A percentile compares a stretch with the other conserved stretches of the same genome.
Conservation (phyloP, 2,888 invertebrate genomes). For the Spodoptera picta region DNA sequence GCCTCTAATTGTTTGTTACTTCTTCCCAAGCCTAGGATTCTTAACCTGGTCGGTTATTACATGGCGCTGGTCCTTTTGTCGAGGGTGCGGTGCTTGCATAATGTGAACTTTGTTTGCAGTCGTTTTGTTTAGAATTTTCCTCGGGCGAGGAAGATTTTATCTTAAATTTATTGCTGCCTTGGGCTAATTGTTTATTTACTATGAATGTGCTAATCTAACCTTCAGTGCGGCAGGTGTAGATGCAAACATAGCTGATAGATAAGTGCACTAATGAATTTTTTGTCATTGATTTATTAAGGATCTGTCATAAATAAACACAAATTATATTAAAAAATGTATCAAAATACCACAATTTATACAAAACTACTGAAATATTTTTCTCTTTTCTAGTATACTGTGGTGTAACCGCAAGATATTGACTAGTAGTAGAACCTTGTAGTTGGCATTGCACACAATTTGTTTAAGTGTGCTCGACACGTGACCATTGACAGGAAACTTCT, state of each 20-base stretch:
- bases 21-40: constrained; percentile 16
- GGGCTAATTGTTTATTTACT: constrained; percentile 53
- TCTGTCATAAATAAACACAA: too few relatives aligned
- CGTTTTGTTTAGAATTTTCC: constrained; percentile 66
- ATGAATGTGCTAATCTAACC: constrained; percentile 24
- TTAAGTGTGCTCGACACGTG: constrained; percentile 32
- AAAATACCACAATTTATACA: constrained; percentile 12
- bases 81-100: constrained; percentile 63
- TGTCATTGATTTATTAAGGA: not conserved
- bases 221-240: constrained; percentile 6
- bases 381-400: not conserved
- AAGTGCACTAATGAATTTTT: not conserved
- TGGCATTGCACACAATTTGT: constrained; percentile 48
- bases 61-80: constrained; percentile 53
- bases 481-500: constrained; percentile 26
- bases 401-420: constrained; percentile 28
- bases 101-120: constrained; percentile 52
- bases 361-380: not conserved
- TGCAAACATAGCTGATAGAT: not conserved
- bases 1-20: constrained; percentile 17
- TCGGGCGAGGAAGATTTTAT: constrained; percentile 58
- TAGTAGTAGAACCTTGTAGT: constrained; percentile 34
- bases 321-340: not conserved
- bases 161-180: constrained; percentile 59
- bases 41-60: constrained; percentile 31